Percentiles rank a stretch among this genome's conserved stretches.
phyloP scores from a whole-genome alignment of 1,140 invertebrate species.

The Dolichoris vasculosae region DNA sequence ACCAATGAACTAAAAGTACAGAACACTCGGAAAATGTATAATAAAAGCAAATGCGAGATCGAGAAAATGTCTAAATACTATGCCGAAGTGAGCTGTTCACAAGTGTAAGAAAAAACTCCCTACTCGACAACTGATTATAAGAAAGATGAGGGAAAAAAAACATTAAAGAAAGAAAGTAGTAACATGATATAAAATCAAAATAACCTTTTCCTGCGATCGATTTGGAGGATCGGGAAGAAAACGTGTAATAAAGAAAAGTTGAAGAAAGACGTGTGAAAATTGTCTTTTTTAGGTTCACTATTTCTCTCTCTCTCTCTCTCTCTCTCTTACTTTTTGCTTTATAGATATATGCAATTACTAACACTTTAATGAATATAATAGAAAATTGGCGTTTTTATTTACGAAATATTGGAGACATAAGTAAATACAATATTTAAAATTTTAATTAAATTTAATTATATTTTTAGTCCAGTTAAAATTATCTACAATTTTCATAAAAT shows the following conservation, averaged over 20 bases:
- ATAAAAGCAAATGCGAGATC: neutral
- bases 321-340: neutral
- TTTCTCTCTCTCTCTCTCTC: neutral
- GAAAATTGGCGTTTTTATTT: no score
- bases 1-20: neutral
- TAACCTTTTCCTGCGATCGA: constrained; percentile 23
- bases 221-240: neutral
- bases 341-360: no score
- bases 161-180: neutral
- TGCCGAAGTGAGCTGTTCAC: neutral
- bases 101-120: no score
- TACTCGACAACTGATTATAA: neutral
- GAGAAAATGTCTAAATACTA: neutral
- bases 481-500: no score
- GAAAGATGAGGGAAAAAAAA: neutral
- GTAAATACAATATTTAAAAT: no score
- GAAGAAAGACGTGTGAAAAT: neutral
- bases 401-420: no score
- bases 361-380: no score
- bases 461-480: no score
- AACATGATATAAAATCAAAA: constrained; percentile 27
- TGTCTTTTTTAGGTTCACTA: neutral
- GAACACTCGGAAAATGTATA: neutral
- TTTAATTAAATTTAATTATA: no score
- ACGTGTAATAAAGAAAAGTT: neutral